phyloP scores from a whole-genome alignment of 1,140 invertebrate species.

The Cherax quadricarinatus region DNA sequence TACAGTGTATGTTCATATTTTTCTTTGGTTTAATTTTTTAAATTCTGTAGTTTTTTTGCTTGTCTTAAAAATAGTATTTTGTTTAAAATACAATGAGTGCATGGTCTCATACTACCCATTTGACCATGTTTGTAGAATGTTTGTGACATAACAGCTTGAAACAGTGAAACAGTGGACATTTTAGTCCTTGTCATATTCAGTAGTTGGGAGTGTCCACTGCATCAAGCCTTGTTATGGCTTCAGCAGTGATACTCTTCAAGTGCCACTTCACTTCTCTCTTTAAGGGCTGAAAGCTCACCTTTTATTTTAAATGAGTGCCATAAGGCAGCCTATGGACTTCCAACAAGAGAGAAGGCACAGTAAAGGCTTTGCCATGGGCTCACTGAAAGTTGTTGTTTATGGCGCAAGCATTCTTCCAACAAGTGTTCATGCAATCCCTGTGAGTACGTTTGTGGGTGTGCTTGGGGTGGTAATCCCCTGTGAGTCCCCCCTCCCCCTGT shows the following conservation, averaged over 20 bases:
- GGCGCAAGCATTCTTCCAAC: constrained; percentile 74
- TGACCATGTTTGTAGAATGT: constrained; percentile 72
- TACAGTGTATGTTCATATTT: constrained; percentile 6
- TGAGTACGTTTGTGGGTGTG: constrained; percentile 63
- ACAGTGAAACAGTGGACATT: constrained; percentile 65
- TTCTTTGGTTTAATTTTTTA: constrained; percentile 2
- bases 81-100: constrained; percentile 53
- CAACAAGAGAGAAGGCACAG: constrained; percentile 53
- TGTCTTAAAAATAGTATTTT: constrained; percentile 16
- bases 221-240: constrained; percentile 48
- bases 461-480: constrained; percentile 55
- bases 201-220: constrained; percentile 60
- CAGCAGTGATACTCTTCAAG: constrained; percentile 65
- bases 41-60: not conserved
- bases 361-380: constrained; percentile 64
- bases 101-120: constrained; percentile 64
- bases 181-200: constrained; percentile 64
- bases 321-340: constrained; percentile 48
- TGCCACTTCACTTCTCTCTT: constrained; percentile 53
- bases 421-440: constrained; percentile 68
- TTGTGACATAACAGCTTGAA: constrained; percentile 73
- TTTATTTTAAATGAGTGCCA: constrained; percentile 50
- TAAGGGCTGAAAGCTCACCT: constrained; percentile 39
- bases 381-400: constrained; percentile 72
- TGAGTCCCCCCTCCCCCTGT: constrained; percentile 42